phyloP scores from a whole-genome alignment of 2,797 vertebrate species.

The Ceryle rudis region DNA sequence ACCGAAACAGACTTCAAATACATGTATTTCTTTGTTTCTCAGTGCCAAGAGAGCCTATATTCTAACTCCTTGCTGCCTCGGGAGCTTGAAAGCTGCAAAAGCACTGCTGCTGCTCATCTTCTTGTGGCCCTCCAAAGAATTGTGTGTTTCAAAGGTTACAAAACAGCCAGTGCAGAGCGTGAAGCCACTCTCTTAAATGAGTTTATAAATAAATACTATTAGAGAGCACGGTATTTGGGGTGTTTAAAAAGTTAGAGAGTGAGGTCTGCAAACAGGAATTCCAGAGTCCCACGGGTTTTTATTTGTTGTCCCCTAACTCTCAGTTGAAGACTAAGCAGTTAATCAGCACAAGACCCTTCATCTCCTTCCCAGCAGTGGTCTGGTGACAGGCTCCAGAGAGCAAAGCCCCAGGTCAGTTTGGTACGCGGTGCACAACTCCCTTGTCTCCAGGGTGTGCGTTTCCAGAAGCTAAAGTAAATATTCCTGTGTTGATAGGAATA shows the following conservation, averaged over 20 bases:
- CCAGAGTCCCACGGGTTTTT: neutral
- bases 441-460: neutral
- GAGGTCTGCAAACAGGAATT: neutral
- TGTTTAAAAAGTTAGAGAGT: neutral
- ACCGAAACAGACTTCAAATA: neutral
- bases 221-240: neutral
- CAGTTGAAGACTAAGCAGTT: neutral
- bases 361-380: neutral
- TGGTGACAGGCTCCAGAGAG: neutral
- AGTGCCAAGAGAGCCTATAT: neutral
- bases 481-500: neutral
- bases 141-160: neutral
- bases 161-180: neutral
- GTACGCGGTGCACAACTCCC: neutral
- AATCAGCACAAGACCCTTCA: neutral
- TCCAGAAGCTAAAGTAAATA: neutral
- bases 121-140: neutral
- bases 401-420: neutral
- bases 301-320: fast-evolving
- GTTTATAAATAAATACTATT: neutral
- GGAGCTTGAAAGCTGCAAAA: neutral
- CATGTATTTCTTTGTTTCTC: neutral
- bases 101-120: neutral
- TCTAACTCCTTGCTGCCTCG: neutral
- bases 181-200: neutral